Conservation (phyloP, 2,888 invertebrate species). For the Chrysodeixis includens region DNA sequence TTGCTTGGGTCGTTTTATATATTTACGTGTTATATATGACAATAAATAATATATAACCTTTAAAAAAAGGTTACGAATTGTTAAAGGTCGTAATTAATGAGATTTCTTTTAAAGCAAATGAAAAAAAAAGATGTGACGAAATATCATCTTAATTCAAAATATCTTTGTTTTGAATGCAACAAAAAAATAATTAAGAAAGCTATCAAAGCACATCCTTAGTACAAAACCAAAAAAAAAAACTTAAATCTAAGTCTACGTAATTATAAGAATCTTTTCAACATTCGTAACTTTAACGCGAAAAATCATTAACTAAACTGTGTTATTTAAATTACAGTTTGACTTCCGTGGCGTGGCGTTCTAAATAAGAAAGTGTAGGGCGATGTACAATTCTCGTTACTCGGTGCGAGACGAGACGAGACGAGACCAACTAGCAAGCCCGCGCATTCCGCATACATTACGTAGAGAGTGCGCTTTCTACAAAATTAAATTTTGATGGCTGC, state of each 20-base stretch:
- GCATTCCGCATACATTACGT: conserved; percentile 80
- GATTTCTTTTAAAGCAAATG: too few relatives aligned
- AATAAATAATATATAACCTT: too few relatives aligned
- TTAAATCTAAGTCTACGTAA: background rate
- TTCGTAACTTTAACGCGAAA: conserved; percentile 39
- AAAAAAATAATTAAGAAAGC: background rate
- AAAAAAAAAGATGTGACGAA: too few relatives aligned
- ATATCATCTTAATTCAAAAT: too few relatives aligned
- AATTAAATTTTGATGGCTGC: conserved; percentile 86
- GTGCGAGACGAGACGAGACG: conserved; percentile 46
- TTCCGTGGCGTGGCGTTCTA: conserved; percentile 47
- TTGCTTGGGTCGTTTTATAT: background rate
- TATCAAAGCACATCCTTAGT: background rate
- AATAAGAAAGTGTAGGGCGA: conserved; percentile 56
- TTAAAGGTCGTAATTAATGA: too few relatives aligned
- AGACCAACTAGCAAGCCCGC: conserved; percentile 56
- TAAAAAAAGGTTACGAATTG: too few relatives aligned
- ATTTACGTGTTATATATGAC: too few relatives aligned
- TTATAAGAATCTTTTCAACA: conserved; percentile 38
- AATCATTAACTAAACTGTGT: conserved; percentile 48
- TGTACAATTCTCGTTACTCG: conserved; percentile 57
- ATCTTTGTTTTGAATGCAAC: too few relatives aligned
- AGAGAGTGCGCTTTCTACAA: conserved; percentile 82
- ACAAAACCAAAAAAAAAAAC: background rate
- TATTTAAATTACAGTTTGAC: conserved; percentile 41